Percentiles rank a stretch among this genome's conserved stretches.
These are phyloP conservation scores for Helleia helle DNA, from an alignment of 2,888 invertebrate species.

Conservation along the genomic window DNA sequence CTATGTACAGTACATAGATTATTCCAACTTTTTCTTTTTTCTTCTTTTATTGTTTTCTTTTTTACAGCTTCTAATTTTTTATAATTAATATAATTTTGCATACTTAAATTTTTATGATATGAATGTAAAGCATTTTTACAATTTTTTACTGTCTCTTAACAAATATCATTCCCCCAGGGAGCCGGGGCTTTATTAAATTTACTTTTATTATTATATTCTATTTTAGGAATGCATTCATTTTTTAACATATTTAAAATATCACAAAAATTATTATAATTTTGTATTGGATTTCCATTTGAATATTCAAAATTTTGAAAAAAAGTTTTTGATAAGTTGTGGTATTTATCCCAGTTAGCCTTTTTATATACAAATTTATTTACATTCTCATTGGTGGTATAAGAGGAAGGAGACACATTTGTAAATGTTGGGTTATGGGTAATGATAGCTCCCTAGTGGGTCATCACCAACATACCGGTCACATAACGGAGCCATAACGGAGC, in stretches of 20 bases:
- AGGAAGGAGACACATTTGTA: constrained; percentile 3
- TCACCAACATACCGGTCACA: constrained; percentile 13
- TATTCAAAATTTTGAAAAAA: constrained; percentile 11
- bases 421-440: constrained; percentile 13
- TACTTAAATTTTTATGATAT: constrained; percentile 12
- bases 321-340: constrained; percentile 8
- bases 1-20: constrained; percentile 15
- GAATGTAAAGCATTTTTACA: constrained; percentile 10
- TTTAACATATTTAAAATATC: constrained; percentile 1
- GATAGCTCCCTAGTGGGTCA: constrained; percentile 12
- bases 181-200: constrained; percentile 8
- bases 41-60: constrained; percentile 13
- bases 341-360: constrained; percentile 19
- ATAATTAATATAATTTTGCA: constrained; percentile 16
- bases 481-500: no score
- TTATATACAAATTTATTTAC: constrained; percentile 14
- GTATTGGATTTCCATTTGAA: constrained; percentile 8
- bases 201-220: constrained; percentile 5
- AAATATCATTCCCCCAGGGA: constrained; percentile 15
- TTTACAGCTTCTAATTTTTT: constrained; percentile 17
- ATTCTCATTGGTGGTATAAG: constrained; percentile 7
- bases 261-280: constrained; percentile 12
- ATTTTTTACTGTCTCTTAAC: constrained; percentile 14
- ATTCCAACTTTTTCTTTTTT: constrained; percentile 14
- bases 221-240: constrained; percentile 8